Conservation (phyloP, 2,113 vertebrate species). For the Silurus asotus region DNA sequence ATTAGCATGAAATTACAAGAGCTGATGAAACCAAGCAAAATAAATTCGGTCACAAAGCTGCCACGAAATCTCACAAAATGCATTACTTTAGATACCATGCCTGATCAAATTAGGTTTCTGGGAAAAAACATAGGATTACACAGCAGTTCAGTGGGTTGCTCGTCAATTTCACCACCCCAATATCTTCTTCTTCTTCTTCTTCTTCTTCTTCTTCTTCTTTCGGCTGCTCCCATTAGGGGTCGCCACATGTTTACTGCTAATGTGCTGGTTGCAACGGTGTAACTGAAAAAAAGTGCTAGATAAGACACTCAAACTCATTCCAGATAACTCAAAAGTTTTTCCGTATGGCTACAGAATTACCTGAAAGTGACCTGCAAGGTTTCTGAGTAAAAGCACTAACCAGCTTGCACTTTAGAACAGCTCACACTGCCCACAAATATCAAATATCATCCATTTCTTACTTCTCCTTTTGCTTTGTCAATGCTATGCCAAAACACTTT, state of each 20-base stretch:
- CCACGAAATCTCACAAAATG: no score
- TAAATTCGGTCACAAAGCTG: not conserved
- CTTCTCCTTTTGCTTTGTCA: not conserved
- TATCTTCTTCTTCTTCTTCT: no score
- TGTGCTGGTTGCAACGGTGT: not conserved
- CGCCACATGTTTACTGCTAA: not conserved
- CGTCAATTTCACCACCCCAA: not conserved
- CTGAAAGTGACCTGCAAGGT: slow-evolving; percentile 37
- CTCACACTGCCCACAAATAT: slow-evolving; percentile 13
- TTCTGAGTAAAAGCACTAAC: slow-evolving; percentile 34
- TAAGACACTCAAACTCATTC: not conserved
- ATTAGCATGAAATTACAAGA: slow-evolving; percentile 1
- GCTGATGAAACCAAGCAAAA: slow-evolving; percentile 6
- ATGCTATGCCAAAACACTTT: not conserved
- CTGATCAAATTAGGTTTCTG: not conserved
- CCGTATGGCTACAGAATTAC: not conserved
- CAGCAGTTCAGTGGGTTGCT: not conserved
- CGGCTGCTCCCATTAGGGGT: no score
- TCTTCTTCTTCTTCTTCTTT: no score
- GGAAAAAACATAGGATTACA: not conserved
- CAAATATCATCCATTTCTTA: slow-evolving; percentile 23
- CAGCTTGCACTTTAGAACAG: slow-evolving; percentile 27
- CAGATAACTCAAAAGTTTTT: not conserved
- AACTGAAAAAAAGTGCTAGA: not conserved
- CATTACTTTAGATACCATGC: not conserved